Percentiles rank a stretch among this genome's conserved stretches.
Evolutionary conservation across 2,888 invertebrate species (phyloP).

Genomic region (Hyalella azteca): DNA sequence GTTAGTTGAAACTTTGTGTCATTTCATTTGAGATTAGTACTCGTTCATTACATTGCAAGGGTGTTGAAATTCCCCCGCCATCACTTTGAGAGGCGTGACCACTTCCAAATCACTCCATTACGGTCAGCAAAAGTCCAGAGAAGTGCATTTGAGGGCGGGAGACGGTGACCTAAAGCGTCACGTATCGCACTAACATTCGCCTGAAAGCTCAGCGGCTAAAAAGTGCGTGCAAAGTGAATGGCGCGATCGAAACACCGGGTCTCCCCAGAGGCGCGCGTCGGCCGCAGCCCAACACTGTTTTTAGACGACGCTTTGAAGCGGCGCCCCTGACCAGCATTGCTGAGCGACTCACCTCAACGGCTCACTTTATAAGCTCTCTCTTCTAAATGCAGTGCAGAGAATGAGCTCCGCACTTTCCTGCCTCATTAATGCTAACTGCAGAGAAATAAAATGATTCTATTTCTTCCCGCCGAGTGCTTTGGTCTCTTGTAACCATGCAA

Average conservation of each 20-base stretch:
- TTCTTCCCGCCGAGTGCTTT: background rate
- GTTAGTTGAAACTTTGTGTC: background rate
- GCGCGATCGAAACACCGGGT: conserved; percentile 2
- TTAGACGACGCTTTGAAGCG: conserved; percentile 1
- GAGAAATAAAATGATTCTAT: background rate
- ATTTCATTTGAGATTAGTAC: no score
- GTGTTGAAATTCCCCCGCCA: no score
- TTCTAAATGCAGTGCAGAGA: background rate
- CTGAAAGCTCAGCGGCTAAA: conserved; percentile 16
- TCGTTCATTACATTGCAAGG: no score
- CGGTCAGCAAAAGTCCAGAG: background rate
- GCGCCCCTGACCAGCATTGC: conserved; percentile 17
- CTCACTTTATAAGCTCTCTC: background rate
- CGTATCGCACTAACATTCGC: conserved; percentile 6
- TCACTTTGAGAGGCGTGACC: no score
- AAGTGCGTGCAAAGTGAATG: conserved; percentile 22
- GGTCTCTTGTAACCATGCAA: no score
- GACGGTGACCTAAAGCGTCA: conserved; percentile 2
- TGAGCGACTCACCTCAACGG: background rate
- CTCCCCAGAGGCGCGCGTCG: background rate
- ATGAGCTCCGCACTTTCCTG: background rate
- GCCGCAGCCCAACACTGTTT: background rate
- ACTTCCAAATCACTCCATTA: no score
- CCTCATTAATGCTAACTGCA: background rate
- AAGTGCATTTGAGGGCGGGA: background rate